A percentile compares a stretch with the other conserved stretches of the same genome.
Conservation (phyloP, 2,797 vertebrate species). For the Megaceryle alcyon region DNA sequence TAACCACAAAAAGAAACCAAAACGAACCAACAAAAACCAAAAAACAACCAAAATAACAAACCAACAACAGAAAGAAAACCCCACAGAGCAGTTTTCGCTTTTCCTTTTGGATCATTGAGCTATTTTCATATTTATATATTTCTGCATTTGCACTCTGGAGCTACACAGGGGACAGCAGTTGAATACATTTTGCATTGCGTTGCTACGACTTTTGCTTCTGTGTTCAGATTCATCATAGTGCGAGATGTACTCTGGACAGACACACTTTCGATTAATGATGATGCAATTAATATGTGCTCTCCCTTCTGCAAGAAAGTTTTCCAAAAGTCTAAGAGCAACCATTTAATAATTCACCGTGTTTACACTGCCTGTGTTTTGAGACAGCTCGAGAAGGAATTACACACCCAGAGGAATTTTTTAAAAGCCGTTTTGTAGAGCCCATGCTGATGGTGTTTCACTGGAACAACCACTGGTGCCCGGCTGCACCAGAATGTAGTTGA, state of each 20-base stretch:
- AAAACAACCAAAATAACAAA: not conserved
- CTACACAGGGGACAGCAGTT: not conserved
- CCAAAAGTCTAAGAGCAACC: not conserved
- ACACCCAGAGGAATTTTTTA: not conserved
- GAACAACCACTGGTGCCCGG: not conserved
- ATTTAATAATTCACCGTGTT: conserved; percentile 21
- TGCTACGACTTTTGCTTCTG: not conserved
- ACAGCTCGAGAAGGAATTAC: not conserved
- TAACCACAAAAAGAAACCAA: not conserved
- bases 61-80: not conserved
- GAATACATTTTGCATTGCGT: conserved; percentile 5
- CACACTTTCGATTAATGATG: not conserved
- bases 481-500: not conserved
- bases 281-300: not conserved
- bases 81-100: not conserved
- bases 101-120: not conserved
- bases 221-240: not conserved
- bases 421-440: not conserved
- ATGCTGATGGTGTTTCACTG: not conserved
- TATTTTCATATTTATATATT: not conserved
- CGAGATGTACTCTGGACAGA: not conserved
- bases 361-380: not conserved
- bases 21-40: not conserved
- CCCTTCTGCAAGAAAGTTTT: not conserved
- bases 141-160: conserved; percentile 7